Percentiles rank a stretch among this genome's conserved stretches.
Evolutionary conservation across 2,113 vertebrate genomes (phyloP).

Genomic region (Anser cygnoides): DNA sequence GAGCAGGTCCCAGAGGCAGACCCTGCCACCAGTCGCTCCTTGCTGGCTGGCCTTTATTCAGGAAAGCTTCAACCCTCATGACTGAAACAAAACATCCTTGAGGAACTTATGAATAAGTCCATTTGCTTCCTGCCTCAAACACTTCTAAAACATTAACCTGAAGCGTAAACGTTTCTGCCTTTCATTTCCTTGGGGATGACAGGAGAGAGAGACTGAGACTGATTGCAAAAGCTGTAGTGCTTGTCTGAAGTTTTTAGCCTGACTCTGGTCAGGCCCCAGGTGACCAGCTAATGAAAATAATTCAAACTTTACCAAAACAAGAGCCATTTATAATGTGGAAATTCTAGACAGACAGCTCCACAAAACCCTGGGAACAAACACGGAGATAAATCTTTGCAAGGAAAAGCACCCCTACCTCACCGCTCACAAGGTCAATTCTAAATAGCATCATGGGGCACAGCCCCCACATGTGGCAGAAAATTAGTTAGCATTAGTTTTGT

Average conservation of each 20-base stretch:
- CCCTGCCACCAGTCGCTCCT: neutral
- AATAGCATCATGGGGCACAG: neutral
- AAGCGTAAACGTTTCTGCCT: conserved; percentile 73
- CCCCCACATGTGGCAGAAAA: conserved; percentile 33
- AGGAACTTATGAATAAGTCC: conserved; percentile 67
- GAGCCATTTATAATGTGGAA: conserved; percentile 78
- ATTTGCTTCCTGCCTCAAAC: conserved; percentile 69
- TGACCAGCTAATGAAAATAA: conserved; percentile 85
- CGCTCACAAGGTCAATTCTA: conserved; percentile 51
- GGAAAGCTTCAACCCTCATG: neutral
- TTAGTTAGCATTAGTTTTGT: neutral
- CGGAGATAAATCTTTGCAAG: conserved; percentile 68
- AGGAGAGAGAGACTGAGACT: conserved; percentile 70
- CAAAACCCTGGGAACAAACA: conserved; percentile 72
- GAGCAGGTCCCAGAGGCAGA: neutral
- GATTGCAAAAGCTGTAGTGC: conserved; percentile 74
- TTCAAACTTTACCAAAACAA: conserved; percentile 81
- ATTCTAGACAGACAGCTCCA: conserved; percentile 77
- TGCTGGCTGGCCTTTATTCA: conserved; percentile 4
- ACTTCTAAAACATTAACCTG: conserved; percentile 75
- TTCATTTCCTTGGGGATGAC: conserved; percentile 75
- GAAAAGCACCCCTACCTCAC: conserved; percentile 9
- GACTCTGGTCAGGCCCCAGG: conserved; percentile 77
- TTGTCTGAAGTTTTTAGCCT: conserved; percentile 78
- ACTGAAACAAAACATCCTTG: conserved; percentile 66